Base-by-base conservation (phyloP, 2,797 vertebrate genomes). In the Oreonectes daqikongensis region DNA sequence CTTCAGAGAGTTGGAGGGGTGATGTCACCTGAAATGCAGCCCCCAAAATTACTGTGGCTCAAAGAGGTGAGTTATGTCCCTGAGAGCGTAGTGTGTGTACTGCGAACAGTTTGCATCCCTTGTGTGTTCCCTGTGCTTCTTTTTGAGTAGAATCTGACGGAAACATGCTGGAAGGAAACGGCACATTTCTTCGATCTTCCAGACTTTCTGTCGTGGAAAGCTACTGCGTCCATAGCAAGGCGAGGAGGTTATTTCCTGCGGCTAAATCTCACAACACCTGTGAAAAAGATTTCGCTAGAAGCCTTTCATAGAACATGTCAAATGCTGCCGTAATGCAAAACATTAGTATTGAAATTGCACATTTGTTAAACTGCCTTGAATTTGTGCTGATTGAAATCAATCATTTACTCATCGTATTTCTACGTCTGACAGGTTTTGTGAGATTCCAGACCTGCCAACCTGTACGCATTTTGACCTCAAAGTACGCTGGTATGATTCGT, bases 1-100 rank as follows among this genome's bases (percentile, higher is more conserved):
- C 90, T 99, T 76, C 90, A 46, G 67, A 88, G 90, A 0, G 93
- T 99, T 0, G 97, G 97, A 0, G 97, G 97, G 0, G 89, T 94
- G 84, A 98, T 99, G 97, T 99, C 97, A 46, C 96, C 95, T 67
- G 97, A 99, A 87, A 96, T 99, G 97, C 97, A 99, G 85, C 96
- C 97, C 1, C 97, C 97, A 0, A 99, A 99, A 85, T 89, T 99
- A 76, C 92, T 99, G 63, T 99, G 97, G 97, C 88, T 99, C 50
- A 99, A 97, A 90, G 96, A 98, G 93, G 97, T 98, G 30, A 20
- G 17, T 5, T 7, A 8, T 14, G 15, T 40, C 4, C 18, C 17
- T 1, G 17, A 12, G n/a, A 38, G 12, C n/a, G n/a, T n/a, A n/a
- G n/a, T n/a, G n/a, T n/a, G n/a, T n/a, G 26, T 3, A 1, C 12